A percentile compares a stretch with the other conserved stretches of the same genome.
Evolutionary conservation across 2,797 vertebrate species (phyloP).

Genomic region (Amblyraja radiata): DNA sequence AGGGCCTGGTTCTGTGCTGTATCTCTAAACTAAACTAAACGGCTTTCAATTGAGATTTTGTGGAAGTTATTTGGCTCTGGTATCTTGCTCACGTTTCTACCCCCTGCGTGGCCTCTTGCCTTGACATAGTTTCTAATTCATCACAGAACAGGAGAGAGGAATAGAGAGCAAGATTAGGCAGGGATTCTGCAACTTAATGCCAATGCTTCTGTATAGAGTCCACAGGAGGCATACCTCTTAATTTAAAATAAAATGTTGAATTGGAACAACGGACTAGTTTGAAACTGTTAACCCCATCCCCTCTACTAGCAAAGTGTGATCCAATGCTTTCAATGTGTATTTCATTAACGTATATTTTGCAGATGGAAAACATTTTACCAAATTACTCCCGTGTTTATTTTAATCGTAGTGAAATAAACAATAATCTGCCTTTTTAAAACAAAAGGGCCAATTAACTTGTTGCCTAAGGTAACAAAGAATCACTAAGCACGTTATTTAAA

Average conservation of each 20-base stretch:
- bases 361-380: not conserved
- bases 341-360: not conserved
- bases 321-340: not conserved
- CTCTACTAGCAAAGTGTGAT: not conserved
- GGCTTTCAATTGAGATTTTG: not conserved
- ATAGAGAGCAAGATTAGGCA: not conserved
- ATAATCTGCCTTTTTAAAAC: too few species aligned
- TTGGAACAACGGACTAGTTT: not conserved
- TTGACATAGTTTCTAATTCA: not conserved
- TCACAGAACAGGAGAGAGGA: not conserved
- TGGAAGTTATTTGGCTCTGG: not conserved
- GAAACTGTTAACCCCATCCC: constrained; percentile 14
- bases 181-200: not conserved
- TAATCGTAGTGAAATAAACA: not conserved
- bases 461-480: too few species aligned
- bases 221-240: not conserved
- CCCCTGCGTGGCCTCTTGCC: not conserved
- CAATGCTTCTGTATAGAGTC: not conserved
- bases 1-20: too few species aligned
- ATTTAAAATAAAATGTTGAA: not conserved
- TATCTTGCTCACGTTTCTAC: not conserved
- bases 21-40: too few species aligned
- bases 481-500: too few species aligned
- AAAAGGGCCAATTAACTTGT: too few species aligned
- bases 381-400: not conserved